Evolutionary conservation across 2,888 invertebrate genomes (phyloP).

Genomic region (Orthosia gothica): DNA sequence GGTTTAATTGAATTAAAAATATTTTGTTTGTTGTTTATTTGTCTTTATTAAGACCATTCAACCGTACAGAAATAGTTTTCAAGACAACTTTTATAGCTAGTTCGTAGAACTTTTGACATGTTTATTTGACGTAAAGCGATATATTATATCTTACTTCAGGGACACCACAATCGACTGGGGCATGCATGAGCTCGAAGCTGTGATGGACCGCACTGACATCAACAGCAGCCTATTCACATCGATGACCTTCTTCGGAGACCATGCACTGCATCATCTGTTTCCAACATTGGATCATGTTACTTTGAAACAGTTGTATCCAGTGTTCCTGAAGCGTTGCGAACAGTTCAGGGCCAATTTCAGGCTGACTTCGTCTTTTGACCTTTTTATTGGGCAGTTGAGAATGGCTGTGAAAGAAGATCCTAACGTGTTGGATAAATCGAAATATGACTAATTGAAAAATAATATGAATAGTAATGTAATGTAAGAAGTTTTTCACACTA

Average conservation of each 20-base stretch:
- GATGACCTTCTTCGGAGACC: conserved; percentile 95
- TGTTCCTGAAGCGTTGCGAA: conserved; percentile 92
- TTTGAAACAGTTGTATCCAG: conserved; percentile 93
- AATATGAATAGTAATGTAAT: too few species aligned
- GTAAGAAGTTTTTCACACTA: too few species aligned
- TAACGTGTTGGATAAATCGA: conserved; percentile 56
- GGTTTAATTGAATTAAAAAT: too few species aligned
- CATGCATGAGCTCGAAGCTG: conserved; percentile 94
- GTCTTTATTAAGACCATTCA: not conserved
- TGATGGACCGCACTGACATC: conserved; percentile 94
- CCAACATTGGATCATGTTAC: conserved; percentile 95
- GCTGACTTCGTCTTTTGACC: conserved; percentile 79
- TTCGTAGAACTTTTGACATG: conserved; percentile 24
- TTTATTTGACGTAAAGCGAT: conserved; percentile 12
- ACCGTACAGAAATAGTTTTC: conserved; percentile 9
- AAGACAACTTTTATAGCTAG: conserved; percentile 12
- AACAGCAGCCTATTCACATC: conserved; percentile 92
- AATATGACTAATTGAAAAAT: conserved; percentile 6
- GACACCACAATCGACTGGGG: conserved; percentile 93
- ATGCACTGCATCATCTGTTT: conserved; percentile 95
- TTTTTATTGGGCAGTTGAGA: conserved; percentile 83
- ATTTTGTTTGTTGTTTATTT: too few species aligned
- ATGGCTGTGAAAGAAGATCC: conserved; percentile 79
- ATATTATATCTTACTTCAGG: conserved; percentile 77
- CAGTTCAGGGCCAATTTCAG: conserved; percentile 92